Evolutionary conservation across 2,888 invertebrate species (phyloP).

Genomic region (Harpalus rubripes): DNA sequence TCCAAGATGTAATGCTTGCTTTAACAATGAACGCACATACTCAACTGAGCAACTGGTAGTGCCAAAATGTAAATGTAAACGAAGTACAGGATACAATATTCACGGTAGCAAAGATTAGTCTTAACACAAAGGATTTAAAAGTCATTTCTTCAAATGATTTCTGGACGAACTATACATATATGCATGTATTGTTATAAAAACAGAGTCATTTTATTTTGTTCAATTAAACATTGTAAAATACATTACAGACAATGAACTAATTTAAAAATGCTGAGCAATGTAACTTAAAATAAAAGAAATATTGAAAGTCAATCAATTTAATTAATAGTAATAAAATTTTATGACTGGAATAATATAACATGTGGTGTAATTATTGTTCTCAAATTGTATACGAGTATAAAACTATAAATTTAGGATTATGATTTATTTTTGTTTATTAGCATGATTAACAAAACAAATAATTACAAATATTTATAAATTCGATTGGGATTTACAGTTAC

Average conservation of each 20-base stretch:
- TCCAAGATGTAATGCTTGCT: no score
- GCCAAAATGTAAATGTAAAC: no score
- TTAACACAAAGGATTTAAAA: no score
- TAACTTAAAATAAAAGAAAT: not conserved
- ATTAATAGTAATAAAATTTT: not conserved
- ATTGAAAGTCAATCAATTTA: not conserved
- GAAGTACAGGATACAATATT: no score
- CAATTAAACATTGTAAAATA: not conserved
- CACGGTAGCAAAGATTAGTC: no score
- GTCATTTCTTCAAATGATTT: no score
- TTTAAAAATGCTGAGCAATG: not conserved
- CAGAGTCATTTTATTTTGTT: not conserved
- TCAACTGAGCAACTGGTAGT: no score
- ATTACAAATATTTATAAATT: not conserved
- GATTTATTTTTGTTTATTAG: not conserved
- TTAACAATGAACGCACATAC: no score
- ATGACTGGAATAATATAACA: not conserved
- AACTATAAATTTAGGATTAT: no score
- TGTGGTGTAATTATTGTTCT: no score
- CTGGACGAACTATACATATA: no score
- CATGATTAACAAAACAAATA: not conserved
- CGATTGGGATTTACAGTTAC: not conserved
- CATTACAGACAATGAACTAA: not conserved
- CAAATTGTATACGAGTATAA: no score
- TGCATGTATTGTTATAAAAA: conserved; percentile 1